Evolutionary conservation across 2,797 vertebrate species (phyloP).

Genomic region (Hypotaenidia philippensis): DNA sequence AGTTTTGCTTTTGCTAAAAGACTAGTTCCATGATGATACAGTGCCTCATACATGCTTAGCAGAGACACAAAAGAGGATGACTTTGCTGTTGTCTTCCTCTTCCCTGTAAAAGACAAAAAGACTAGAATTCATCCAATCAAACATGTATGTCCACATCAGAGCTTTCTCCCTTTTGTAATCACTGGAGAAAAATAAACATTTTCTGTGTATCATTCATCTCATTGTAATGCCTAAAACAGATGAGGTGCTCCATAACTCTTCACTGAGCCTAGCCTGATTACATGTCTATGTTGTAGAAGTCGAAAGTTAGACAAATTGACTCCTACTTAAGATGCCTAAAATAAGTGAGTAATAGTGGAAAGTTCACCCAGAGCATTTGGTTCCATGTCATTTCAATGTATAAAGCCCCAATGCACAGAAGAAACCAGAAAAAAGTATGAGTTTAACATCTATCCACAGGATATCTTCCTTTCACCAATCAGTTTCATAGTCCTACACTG

Average conservation of each 20-base stretch:
- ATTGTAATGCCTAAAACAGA: background rate
- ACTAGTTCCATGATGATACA: background rate
- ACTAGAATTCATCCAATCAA: background rate
- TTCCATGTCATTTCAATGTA: background rate
- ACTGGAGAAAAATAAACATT: background rate
- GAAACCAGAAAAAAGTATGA: background rate
- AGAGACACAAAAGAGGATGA: background rate
- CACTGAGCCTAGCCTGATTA: background rate
- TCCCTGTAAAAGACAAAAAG: background rate
- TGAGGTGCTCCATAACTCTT: fast-evolving
- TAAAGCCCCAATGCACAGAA: background rate
- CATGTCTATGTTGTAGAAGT: background rate
- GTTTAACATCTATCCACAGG: background rate
- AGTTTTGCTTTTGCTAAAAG: background rate
- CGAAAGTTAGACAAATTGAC: background rate
- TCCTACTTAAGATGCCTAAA: background rate
- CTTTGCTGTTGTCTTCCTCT: background rate
- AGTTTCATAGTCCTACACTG: background rate
- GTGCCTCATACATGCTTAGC: background rate
- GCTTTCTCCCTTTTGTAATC: fast-evolving
- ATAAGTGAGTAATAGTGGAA: background rate
- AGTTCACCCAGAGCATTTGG: background rate
- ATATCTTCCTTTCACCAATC: background rate
- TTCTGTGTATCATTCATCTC: background rate
- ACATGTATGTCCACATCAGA: background rate